Evolutionary conservation across 2,888 invertebrate species (phyloP).

Genomic region (Rhagonycha fulva): DNA sequence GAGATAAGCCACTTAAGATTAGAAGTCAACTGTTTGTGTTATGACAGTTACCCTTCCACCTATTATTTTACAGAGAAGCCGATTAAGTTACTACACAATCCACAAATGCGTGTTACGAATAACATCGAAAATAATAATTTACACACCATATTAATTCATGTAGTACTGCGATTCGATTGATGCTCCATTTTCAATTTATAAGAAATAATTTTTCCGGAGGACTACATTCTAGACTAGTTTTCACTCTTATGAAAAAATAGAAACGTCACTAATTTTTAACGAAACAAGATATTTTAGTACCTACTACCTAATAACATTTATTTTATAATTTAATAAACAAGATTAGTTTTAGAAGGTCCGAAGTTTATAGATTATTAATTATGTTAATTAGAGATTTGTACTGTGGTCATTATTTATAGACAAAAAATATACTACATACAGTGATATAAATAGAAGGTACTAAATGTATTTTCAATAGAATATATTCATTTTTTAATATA

Average conservation of each 20-base stretch:
- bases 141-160: not conserved
- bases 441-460: too few relatives aligned
- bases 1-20: slow-evolving; percentile 21
- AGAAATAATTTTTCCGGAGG: not conserved
- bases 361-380: not conserved
- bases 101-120: not conserved
- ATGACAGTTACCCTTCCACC: slow-evolving; percentile 25
- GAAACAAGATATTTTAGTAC: not conserved
- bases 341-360: not conserved
- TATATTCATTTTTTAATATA: too few relatives aligned
- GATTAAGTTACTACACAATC: not conserved
- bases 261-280: not conserved
- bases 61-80: slow-evolving; percentile 13
- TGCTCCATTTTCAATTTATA: not conserved
- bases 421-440: too few relatives aligned
- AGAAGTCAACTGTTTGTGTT: slow-evolving; percentile 25
- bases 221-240: not conserved
- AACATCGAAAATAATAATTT: too few relatives aligned
- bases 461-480: too few relatives aligned
- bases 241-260: not conserved
- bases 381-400: not conserved
- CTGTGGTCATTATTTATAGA: not conserved
- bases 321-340: not conserved
- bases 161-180: not conserved
- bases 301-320: not conserved